phyloP scores from a whole-genome alignment of 2,113 vertebrate species.

The Rhodinocichla rosea region DNA sequence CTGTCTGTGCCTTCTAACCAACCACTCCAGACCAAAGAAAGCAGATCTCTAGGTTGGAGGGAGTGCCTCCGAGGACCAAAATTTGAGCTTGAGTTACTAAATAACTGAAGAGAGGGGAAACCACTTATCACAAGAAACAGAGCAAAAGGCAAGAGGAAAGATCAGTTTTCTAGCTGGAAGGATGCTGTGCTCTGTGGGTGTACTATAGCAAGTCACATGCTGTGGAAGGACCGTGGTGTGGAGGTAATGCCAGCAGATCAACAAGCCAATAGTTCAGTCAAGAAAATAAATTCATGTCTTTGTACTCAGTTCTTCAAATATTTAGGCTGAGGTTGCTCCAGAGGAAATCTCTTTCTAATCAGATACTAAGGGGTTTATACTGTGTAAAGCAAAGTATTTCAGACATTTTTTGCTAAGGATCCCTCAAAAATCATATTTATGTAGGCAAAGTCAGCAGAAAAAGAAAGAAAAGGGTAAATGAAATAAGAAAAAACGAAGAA shows the following conservation, averaged over 20 bases:
- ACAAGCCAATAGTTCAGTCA: neutral
- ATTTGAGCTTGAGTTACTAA: constrained; percentile 17
- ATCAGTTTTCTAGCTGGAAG: constrained; percentile 4
- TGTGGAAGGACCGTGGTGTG: neutral
- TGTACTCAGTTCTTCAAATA: constrained; percentile 16
- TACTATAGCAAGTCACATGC: neutral
- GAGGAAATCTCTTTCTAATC: neutral
- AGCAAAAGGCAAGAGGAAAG: neutral
- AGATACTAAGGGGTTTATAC: neutral
- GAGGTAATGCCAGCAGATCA: neutral
- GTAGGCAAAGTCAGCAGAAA: neutral
- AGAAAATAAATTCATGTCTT: neutral
- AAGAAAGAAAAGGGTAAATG: neutral
- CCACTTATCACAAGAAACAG: neutral
- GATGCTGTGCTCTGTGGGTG: neutral
- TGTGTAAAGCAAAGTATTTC: neutral
- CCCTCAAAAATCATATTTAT: neutral
- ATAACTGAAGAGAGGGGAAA: constrained; percentile 10
- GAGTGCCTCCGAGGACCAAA: neutral
- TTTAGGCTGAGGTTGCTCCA: neutral
- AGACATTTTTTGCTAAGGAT: neutral
- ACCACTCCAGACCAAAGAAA: neutral
- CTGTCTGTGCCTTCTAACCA: neutral
- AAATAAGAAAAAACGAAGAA: neutral
- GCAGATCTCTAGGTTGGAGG: neutral